These are phyloP conservation scores for Melierax canorus DNA, from an alignment of 2,113 vertebrate genomes.

Conservation along the genomic window DNA sequence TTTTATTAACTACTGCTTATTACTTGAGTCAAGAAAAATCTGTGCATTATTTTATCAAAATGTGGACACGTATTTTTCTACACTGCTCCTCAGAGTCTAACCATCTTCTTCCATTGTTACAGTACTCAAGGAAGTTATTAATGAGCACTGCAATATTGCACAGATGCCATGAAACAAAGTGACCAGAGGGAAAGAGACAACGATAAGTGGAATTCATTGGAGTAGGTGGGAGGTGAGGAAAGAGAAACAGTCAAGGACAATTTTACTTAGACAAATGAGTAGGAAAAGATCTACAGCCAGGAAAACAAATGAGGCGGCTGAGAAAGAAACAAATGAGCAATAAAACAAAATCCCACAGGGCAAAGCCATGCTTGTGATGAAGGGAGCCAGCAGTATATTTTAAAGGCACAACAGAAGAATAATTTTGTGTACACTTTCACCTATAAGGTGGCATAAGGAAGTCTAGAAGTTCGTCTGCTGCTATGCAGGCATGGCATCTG, in stretches of 20 bases:
- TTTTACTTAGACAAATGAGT: conserved; percentile 64
- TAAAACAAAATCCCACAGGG: conserved; percentile 8
- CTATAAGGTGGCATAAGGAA: neutral
- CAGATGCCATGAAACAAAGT: conserved; percentile 39
- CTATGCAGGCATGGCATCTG: neutral
- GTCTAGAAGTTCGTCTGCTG: neutral
- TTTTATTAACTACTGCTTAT: conserved; percentile 46
- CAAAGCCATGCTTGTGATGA: conserved; percentile 26
- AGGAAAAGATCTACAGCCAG: conserved; percentile 49
- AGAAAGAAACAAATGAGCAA: conserved; percentile 58
- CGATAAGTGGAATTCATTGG: neutral
- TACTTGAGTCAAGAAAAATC: conserved; percentile 24
- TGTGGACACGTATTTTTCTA: neutral
- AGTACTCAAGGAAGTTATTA: conserved; percentile 18
- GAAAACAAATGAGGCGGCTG: conserved; percentile 60
- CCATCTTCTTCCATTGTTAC: neutral
- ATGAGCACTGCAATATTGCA: conserved; percentile 1
- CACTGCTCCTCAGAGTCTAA: neutral
- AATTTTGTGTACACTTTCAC: neutral
- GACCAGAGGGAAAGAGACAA: conserved; percentile 32
- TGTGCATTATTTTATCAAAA: conserved; percentile 37
- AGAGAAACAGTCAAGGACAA: conserved; percentile 36
- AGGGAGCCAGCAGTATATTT: neutral
- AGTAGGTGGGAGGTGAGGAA: neutral
- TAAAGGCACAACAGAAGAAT: neutral